A percentile compares a stretch with the other conserved stretches of the same genome.
These are phyloP conservation scores for Leucopsar rothschildi DNA, from an alignment of 2,113 vertebrate genomes.

Conservation along the genomic window DNA sequence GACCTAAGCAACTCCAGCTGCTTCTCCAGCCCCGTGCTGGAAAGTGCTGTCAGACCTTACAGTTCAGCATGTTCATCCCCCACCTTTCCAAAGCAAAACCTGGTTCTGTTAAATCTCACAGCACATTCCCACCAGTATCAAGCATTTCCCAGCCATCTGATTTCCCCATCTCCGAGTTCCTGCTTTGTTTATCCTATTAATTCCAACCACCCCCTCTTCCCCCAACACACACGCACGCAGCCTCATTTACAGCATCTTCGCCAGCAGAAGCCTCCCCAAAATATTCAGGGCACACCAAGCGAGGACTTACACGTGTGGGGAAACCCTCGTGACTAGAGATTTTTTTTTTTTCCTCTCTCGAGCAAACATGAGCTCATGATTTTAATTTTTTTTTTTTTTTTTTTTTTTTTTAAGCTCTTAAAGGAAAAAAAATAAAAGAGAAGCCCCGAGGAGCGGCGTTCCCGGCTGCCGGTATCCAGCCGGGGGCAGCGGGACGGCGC, in stretches of 20 bases:
- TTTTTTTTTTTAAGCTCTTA: not conserved
- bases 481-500: not conserved
- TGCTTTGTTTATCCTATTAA: constrained; percentile 72
- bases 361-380: constrained; percentile 22
- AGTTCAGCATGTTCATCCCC: not conserved
- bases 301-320: constrained; percentile 29
- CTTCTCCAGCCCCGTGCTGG: not conserved
- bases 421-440: not conserved
- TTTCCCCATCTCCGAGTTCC: constrained; percentile 59
- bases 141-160: constrained; percentile 71
- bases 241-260: constrained; percentile 31
- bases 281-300: constrained; percentile 49
- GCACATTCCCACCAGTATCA: constrained; percentile 55
- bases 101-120: constrained; percentile 34
- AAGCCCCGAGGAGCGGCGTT: not conserved
- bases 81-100: constrained; percentile 5
- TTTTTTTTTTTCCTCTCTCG: not conserved
- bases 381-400: not conserved
- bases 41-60: not conserved
- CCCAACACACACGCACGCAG: constrained; percentile 67
- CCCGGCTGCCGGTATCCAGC: not conserved
- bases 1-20: not conserved
- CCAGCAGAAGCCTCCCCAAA: constrained; percentile 56
- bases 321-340: constrained; percentile 49
- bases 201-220: constrained; percentile 67